Conservation (phyloP, 2,113 vertebrate genomes). For the Butorides virescens region DNA sequence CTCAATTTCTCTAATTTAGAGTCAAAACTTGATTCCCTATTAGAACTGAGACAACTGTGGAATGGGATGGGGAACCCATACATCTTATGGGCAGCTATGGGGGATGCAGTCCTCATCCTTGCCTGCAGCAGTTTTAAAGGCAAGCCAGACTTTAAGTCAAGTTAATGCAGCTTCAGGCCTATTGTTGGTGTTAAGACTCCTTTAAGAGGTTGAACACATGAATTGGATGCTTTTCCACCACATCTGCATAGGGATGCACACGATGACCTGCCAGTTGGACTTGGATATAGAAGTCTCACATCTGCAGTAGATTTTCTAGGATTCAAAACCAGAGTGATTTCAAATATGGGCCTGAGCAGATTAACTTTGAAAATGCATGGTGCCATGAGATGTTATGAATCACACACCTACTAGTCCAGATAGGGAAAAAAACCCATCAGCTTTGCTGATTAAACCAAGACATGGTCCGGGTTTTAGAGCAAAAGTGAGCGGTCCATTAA, state of each 20-base stretch:
- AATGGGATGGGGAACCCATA: neutral
- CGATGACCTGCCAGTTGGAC: constrained; percentile 30
- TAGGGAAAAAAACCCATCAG: neutral
- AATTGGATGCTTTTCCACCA: constrained; percentile 3
- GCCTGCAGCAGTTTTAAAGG: neutral
- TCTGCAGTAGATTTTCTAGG: constrained; percentile 37
- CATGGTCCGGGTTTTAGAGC: neutral
- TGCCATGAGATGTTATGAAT: neutral
- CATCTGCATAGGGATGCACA: constrained; percentile 28
- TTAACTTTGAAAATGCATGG: neutral
- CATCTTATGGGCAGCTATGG: neutral
- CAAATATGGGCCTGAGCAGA: neutral
- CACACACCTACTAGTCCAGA: neutral
- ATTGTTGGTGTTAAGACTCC: neutral
- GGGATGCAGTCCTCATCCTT: neutral
- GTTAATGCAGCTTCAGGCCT: neutral
- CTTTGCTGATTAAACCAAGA: neutral
- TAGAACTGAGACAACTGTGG: neutral
- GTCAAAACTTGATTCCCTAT: neutral
- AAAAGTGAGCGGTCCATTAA: neutral
- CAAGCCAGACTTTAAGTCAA: neutral
- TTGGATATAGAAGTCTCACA: constrained; percentile 10
- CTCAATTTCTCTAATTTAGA: neutral
- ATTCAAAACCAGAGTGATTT: neutral
- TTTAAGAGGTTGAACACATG: constrained; percentile 6